Evolutionary conservation across 2,113 vertebrate genomes (phyloP), one percentile per base, ranked within the genome.

Genomic region (rat (Rattus norvegicus)): DNA sequence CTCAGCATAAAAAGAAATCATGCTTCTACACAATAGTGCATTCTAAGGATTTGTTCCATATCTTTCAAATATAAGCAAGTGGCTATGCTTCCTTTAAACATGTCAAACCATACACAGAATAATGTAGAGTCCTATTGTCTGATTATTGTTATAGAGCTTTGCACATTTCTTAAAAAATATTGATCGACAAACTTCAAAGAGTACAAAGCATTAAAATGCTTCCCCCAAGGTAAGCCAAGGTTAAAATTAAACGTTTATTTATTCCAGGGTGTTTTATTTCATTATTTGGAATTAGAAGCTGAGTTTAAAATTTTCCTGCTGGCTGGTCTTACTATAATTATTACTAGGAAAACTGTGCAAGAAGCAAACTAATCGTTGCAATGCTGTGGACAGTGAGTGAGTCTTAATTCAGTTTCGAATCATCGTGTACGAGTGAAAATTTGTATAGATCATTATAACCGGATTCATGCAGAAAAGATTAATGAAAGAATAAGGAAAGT

Each of bases 161-260:
- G 36, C 9, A 88, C 10, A 93, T 30, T 24, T 89, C 54, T 79
- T 86, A 79, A 67, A 96, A 94, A 16, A 33, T 86, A 12, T 67
- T 91, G 13, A 28, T 4, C 39, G 86, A 28, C 10, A 96, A 93
- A 80, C 56, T 92, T 77, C 49, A 87, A 77, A 19, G 49, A 81
- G 11, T 3, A 13, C 94, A 95, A 93, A 97, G 83, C 54, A 94
- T 92, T 94, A 97, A 94, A 92, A 92, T 94, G 7, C 19, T 90
- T 94, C 49, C 65, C 65, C 47, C 28, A 19, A 54, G 2, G 19
- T 93, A 10, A 90, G 5, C 52, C 70, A 88, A 95, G 12, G 2
- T 81, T 43, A 90, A 5, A 92, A 43, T 22, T 49, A 83, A 39
- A 65, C 14, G 6, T 95, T 13, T 88, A 72, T 88, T 93, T 94